Conservation (phyloP, 2,888 invertebrate species). For the Cremastinae sp. region DNA sequence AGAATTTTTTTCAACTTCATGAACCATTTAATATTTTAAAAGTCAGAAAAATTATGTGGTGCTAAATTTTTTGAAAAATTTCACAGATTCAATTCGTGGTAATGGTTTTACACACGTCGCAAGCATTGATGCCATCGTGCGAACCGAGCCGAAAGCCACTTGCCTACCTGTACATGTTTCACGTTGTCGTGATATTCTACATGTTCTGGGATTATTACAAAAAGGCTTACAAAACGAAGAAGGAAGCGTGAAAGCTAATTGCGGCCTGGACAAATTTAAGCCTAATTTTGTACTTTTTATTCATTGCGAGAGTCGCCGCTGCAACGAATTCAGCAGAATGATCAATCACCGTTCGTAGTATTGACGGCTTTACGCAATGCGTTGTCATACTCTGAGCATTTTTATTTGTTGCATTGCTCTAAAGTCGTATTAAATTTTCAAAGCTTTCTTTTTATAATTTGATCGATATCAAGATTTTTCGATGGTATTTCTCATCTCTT, state of each 20-base stretch:
- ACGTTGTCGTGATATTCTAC: conserved; percentile 85
- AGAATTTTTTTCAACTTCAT: too few relatives aligned
- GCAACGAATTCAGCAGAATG: conserved; percentile 53
- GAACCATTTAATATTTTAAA: too few relatives aligned
- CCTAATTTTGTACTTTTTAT: conserved; percentile 59
- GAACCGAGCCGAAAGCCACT: conserved; percentile 81
- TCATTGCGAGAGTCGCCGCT: conserved; percentile 35
- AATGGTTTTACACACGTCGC: conserved; percentile 83
- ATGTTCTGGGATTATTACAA: conserved; percentile 88
- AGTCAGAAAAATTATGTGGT: too few relatives aligned
- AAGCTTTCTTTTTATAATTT: conserved; percentile 3
- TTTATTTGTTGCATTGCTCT: conserved; percentile 27
- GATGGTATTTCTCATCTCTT: background rate
- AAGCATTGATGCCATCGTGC: conserved; percentile 83
- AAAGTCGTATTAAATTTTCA: background rate
- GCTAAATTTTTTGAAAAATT: conserved; percentile 7
- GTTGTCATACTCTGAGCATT: conserved; percentile 13
- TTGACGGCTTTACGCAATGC: conserved; percentile 25
- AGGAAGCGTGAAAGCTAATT: conserved; percentile 65
- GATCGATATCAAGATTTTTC: background rate
- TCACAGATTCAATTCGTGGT: conserved; percentile 86
- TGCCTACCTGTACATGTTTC: conserved; percentile 83
- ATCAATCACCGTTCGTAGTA: conserved; percentile 39
- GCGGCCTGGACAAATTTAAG: conserved; percentile 48
- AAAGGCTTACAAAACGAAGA: conserved; percentile 81